phyloP scores from a whole-genome alignment of 2,113 vertebrate genomes.

The Miniopterus natalensis region DNA sequence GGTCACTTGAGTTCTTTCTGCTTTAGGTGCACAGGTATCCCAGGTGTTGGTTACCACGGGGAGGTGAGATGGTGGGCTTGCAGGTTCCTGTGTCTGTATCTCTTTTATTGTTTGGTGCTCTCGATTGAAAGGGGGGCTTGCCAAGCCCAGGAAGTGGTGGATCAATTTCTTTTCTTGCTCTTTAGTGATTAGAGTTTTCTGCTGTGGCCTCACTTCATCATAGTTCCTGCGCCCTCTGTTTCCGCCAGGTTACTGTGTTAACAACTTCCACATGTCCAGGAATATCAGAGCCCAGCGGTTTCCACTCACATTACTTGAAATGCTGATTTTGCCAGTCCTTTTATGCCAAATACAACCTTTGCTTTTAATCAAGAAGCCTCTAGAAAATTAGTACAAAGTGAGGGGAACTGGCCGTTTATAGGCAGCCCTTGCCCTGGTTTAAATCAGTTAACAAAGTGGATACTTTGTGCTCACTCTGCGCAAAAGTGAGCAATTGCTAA shows the following conservation, averaged over 20 bases:
- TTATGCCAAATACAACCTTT: neutral
- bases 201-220: neutral
- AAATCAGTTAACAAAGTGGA: neutral
- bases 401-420: conserved; percentile 19
- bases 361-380: conserved; percentile 56
- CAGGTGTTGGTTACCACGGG: neutral
- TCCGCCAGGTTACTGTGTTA: neutral
- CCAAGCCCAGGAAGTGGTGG: neutral
- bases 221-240: neutral
- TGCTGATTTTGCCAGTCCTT: neutral
- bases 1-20: neutral
- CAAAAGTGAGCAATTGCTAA: neutral
- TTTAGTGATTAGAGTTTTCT: neutral
- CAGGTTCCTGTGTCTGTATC: neutral
- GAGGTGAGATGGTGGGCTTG: neutral
- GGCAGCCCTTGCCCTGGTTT: neutral
- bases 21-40: neutral
- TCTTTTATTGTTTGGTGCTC: neutral
- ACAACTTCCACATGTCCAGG: conserved; percentile 37
- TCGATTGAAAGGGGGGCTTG: neutral
- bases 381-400: conserved; percentile 13
- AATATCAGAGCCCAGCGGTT: neutral
- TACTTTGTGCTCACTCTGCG: too few species aligned
- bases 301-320: neutral
- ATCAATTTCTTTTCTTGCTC: neutral